These are phyloP conservation scores for Electrona antarctica DNA, from an alignment of 2,113 vertebrate genomes.

Conservation along the genomic window DNA sequence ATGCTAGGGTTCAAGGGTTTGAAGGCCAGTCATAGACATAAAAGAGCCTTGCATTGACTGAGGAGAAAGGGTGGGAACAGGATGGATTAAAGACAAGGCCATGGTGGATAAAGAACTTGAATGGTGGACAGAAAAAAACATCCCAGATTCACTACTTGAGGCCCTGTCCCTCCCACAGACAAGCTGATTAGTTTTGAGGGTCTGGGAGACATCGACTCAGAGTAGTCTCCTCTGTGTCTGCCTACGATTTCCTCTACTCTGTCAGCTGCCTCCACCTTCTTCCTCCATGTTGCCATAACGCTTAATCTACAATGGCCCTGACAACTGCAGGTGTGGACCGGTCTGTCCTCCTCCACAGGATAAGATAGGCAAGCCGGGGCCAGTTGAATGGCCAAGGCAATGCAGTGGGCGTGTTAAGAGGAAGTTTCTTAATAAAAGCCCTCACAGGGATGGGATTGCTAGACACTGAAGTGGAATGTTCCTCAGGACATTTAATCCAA, in stretches of 20 bases:
- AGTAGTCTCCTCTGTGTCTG: slow-evolving; percentile 20
- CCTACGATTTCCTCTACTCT: slow-evolving; percentile 52
- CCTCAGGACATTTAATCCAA: too few species aligned
- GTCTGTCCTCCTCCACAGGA: slow-evolving; percentile 20
- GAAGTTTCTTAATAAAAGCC: too few species aligned
- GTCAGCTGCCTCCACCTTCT: too few species aligned
- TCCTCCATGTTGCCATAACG: background rate
- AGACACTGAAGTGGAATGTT: too few species aligned
- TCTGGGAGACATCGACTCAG: slow-evolving; percentile 21
- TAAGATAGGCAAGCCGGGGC: slow-evolving; percentile 19
- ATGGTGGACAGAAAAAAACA: slow-evolving; percentile 33
- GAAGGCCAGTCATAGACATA: too few species aligned
- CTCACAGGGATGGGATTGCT: too few species aligned
- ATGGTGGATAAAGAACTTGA: background rate
- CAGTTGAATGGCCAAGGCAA: too few species aligned
- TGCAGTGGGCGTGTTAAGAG: too few species aligned
- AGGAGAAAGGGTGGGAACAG: background rate
- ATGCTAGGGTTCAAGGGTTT: too few species aligned
- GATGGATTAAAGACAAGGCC: too few species aligned
- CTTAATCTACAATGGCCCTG: slow-evolving; percentile 19
- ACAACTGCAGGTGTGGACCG: slow-evolving; percentile 61
- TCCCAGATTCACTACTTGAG: slow-evolving; percentile 17
- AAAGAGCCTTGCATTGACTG: background rate
- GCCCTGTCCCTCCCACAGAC: slow-evolving; percentile 48
- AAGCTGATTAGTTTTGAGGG: slow-evolving; percentile 22